Evolutionary conservation across 2,113 vertebrate genomes (phyloP), one percentile per base, ranked within the genome.

Genomic region (Oryzias celebensis): DNA sequence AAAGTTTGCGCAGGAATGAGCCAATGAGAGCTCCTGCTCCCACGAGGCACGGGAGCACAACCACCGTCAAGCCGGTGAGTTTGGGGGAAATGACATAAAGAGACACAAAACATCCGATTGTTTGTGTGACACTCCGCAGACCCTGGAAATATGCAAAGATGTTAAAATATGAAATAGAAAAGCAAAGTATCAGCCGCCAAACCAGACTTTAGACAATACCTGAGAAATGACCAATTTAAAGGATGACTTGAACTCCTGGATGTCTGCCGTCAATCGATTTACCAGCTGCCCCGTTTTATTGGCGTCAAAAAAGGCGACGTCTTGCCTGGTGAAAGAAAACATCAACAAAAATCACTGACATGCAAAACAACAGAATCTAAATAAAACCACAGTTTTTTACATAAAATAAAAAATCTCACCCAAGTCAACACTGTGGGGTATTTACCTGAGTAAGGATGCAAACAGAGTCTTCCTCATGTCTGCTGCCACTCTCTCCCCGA

Each of bases 221-320:
- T 96, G 95, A 64, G 96, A 96, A 75, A 98, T 87, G 62, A 94
- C 91, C 15, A 97, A 80, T 70, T 98, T 98, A 88, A 98, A 98
- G 48, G 95, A 96, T 0, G 97, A 98, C 63, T 98, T 98, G 77
- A 98, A 97, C 74, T 98, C 96, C 78, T 98, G 96, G 83, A 98
- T 93, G 44, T 98, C 96, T 0, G 94, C 74, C 0, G 96, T 98
- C 84, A 98, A 83, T 7, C 95, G 93, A 7, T 92, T 92, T 73
- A 98, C 95, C 80, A 98, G 87, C 71, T 95, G 95, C 22, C 97
- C 97, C 0, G 96, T 97, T 84, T 93, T 95, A 43, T 90, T 94
- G 52, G 93, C 90, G 0, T 98, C 97, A 13, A 95, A 98, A 88
- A 98, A 98, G 1, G 93, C 94, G 24, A 98, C 89, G 20, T 98